Conservation (phyloP, 2,113 vertebrate genomes). For the zebrafish (Danio rerio) region GRCz12tu NC_133192.1:57762501-57763000, state of each 20-base stretch:
- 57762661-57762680: no score
- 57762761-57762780: constrained; percentile 92
- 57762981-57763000: no score
- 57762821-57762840: not conserved
- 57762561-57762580: not conserved
- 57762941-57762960: constrained; percentile 96
- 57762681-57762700: constrained; percentile 85
- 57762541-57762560: not conserved
- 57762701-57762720: constrained; percentile 81
- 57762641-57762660: no score
- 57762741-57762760: constrained; percentile 84
- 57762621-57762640: no score
- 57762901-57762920: constrained; percentile 85
- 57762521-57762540: not conserved
- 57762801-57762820: constrained; percentile 37
- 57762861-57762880: not conserved
- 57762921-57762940: constrained; percentile 90
- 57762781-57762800: constrained; percentile 46
- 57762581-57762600: not conserved
- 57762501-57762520: no score
- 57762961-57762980: constrained; percentile 86
- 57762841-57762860: not conserved
- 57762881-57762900: constrained; percentile 91
- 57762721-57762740: constrained; percentile 81
- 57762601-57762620: no score